Evolutionary conservation across 2,113 vertebrate species (phyloP).

Genomic region (Brachyhypopomus occidentalis): DNA sequence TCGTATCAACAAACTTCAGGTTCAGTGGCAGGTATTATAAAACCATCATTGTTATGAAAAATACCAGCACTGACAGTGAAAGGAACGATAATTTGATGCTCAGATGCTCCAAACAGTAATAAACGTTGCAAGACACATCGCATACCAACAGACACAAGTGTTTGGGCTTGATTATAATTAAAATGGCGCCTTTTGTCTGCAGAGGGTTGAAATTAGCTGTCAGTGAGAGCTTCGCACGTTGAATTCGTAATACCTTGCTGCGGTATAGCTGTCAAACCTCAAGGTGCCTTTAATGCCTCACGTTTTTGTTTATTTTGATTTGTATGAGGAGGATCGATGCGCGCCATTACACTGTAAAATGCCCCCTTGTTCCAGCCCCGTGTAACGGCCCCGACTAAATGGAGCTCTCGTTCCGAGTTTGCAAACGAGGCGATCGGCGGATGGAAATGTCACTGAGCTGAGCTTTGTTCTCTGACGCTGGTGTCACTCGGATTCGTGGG

Average conservation of each 20-base stretch:
- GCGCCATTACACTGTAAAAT: background rate
- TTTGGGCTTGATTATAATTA: conserved; percentile 35
- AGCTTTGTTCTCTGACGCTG: too few relatives aligned
- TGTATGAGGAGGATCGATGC: background rate
- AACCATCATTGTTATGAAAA: background rate
- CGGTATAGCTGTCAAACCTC: conserved; percentile 18
- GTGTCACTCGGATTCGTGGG: too few relatives aligned
- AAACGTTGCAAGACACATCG: background rate
- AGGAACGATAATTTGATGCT: conserved; percentile 22
- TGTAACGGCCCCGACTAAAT: background rate
- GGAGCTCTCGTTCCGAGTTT: too few relatives aligned
- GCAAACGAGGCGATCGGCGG: too few relatives aligned
- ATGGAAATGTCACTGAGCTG: too few relatives aligned
- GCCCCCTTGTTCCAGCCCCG: background rate
- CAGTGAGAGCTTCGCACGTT: conserved; percentile 7
- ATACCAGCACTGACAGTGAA: conserved; percentile 38
- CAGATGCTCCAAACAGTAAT: conserved; percentile 30
- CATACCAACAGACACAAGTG: background rate
- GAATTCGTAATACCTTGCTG: background rate
- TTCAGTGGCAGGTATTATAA: conserved; percentile 10
- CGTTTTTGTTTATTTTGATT: background rate
- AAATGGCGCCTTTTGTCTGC: conserved; percentile 37
- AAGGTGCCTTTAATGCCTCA: background rate
- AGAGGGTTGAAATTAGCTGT: conserved; percentile 40
- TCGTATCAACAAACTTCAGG: background rate